A percentile compares a stretch with the other conserved stretches of the same genome.
phyloP scores from a whole-genome alignment of 1,140 invertebrate genomes.

The Cotesia chilonis region DNA sequence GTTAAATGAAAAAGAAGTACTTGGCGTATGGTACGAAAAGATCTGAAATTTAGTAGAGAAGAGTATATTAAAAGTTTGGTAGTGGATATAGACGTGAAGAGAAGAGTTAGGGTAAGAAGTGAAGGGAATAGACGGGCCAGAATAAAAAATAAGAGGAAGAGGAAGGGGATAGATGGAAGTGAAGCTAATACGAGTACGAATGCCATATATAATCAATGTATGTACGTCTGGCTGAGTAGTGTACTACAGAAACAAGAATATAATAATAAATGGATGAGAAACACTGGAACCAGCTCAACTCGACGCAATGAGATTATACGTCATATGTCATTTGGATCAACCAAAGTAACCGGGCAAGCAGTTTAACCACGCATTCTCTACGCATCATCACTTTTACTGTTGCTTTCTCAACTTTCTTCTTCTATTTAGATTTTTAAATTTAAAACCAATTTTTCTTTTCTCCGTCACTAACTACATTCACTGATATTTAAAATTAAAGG shows the following conservation, averaged over 20 bases:
- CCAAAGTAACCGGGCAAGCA: conserved; percentile 9
- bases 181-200: too few relatives aligned
- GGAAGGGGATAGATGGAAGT: not conserved
- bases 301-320: conserved; percentile 36
- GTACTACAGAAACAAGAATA: not conserved
- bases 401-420: conserved; percentile 24
- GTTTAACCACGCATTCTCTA: not conserved
- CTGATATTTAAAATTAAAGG: not conserved
- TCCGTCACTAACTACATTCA: too few relatives aligned
- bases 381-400: conserved; percentile 2
- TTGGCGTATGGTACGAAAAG: too few relatives aligned
- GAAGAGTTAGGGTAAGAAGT: too few relatives aligned
- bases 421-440: not conserved
- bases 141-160: not conserved
- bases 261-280: conserved; percentile 26
- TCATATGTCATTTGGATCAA: conserved; percentile 31
- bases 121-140: too few relatives aligned
- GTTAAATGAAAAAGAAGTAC: too few relatives aligned
- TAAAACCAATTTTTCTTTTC: not conserved
- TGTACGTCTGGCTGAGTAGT: too few relatives aligned
- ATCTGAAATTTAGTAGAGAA: too few relatives aligned
- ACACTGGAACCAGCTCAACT: conserved; percentile 32
- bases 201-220: too few relatives aligned
- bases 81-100: too few relatives aligned
- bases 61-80: too few relatives aligned